phyloP scores from a whole-genome alignment of 2,888 invertebrate genomes.

The Auanema sp. region DNA sequence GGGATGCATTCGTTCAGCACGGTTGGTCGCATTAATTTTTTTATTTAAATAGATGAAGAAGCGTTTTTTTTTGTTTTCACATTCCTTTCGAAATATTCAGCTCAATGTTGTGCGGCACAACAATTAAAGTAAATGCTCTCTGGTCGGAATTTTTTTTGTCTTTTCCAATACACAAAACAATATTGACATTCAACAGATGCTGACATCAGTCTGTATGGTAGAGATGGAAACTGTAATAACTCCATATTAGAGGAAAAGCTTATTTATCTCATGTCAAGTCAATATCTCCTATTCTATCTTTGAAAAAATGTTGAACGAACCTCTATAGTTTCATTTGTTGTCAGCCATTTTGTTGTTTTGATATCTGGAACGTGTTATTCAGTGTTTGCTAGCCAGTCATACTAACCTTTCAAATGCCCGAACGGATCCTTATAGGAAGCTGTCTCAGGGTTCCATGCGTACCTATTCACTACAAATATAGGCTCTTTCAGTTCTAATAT shows the following conservation, averaged over 20 bases:
- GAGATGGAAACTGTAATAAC: constrained; percentile 6
- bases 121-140: constrained; percentile 12
- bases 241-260: neutral
- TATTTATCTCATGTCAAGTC: constrained; percentile 2
- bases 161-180: constrained; percentile 18
- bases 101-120: constrained; percentile 4
- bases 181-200: constrained; percentile 16
- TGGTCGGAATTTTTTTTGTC: constrained; percentile 9
- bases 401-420: neutral
- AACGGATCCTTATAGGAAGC: neutral
- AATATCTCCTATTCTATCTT: neutral
- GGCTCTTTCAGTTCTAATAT: constrained; percentile 14
- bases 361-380: constrained; percentile 6
- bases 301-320: too few relatives aligned
- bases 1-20: too few relatives aligned
- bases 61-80: too few relatives aligned
- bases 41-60: too few relatives aligned
- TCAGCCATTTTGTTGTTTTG: neutral
- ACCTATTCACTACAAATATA: constrained; percentile 12
- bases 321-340: neutral
- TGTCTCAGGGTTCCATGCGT: too few relatives aligned
- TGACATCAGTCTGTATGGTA: constrained; percentile 11
- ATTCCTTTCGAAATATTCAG: too few relatives aligned
- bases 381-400: neutral
- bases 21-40: too few relatives aligned